Evolutionary conservation across 64 coral and sea anemone species (phyloP), one percentile per base, ranked within the genome.

Genomic region (Orbicella faveolata): DNA sequence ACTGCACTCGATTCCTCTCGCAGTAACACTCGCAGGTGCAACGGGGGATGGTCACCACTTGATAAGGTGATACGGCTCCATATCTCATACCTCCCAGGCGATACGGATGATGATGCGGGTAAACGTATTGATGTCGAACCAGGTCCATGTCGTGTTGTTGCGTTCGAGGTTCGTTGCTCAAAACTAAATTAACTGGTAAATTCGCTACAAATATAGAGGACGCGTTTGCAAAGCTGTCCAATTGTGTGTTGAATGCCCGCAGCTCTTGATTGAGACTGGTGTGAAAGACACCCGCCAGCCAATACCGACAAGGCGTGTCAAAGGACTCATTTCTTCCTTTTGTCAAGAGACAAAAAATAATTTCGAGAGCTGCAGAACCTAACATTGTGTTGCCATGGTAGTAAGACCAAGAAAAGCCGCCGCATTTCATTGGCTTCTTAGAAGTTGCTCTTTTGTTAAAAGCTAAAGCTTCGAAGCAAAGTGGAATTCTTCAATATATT

Each of bases 21-120:
- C 81, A 91, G 80, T 84, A 91, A 34, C 89, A 91, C 75, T 91
- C 89, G 68, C 89, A 91, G 70, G 89, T 91, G 80, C 89, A 91
- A 12, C 80, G 79, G 2, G 80, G 80, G 36, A 76, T 36, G 34
- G 21, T 18, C 21, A 66, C 73, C 25, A 64, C 59, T 81, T 74
- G 78, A 39, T 74, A 85, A 72, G 82, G 82, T 30, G 82, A 72
- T 30, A 73, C 82, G 39, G 82, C 65, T 62, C 82, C 82, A 20
- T 85, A 85, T 85, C 82, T 69, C 17, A 65, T 52, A 12, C 82
- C 36, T 15, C 64, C 65, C 19, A 85, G 82, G 65, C 82, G 82
- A 85, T 85, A 85, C 82, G 82, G 82, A 66, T 52, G 82, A 13
- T 85, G 82, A 6, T 70, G 64, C 20, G 82, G 26, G 64, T 85